phyloP scores from a whole-genome alignment of 1,140 invertebrate species.

The Atta colombica region DNA sequence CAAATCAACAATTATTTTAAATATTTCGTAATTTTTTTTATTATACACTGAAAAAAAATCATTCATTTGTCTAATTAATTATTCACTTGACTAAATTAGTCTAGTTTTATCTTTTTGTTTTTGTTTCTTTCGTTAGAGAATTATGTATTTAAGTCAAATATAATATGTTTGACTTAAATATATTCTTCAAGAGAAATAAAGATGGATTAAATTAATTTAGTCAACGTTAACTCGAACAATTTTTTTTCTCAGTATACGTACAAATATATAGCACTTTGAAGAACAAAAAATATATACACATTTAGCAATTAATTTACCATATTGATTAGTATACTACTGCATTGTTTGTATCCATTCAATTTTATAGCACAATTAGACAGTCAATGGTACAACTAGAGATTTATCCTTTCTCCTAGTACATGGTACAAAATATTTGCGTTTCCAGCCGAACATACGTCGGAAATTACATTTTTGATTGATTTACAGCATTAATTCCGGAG shows the following conservation, averaged over 20 bases:
- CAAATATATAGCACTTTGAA: neutral
- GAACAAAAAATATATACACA: neutral
- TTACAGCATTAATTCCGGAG: constrained; percentile 49
- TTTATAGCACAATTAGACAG: neutral
- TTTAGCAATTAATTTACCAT: neutral
- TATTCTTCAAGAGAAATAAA: no score
- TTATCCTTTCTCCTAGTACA: neutral
- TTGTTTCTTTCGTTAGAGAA: no score
- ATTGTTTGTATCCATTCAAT: constrained; percentile 2
- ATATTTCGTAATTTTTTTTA: neutral
- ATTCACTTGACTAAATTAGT: no score
- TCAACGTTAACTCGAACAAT: no score
- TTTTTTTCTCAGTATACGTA: neutral
- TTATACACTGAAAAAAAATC: no score
- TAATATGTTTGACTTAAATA: no score
- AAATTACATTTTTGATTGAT: constrained; percentile 60
- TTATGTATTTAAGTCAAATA: no score
- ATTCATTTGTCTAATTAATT: no score
- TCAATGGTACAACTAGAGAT: neutral
- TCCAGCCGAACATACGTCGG: neutral
- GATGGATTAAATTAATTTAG: no score
- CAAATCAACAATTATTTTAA: neutral
- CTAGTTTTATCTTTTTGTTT: no score
- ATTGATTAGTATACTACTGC: neutral
- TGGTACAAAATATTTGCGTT: neutral